Percentiles rank a stretch among this genome's conserved stretches.
Conservation (phyloP, 2,797 vertebrate species). For the Sebastes ruberrimus region DNA sequence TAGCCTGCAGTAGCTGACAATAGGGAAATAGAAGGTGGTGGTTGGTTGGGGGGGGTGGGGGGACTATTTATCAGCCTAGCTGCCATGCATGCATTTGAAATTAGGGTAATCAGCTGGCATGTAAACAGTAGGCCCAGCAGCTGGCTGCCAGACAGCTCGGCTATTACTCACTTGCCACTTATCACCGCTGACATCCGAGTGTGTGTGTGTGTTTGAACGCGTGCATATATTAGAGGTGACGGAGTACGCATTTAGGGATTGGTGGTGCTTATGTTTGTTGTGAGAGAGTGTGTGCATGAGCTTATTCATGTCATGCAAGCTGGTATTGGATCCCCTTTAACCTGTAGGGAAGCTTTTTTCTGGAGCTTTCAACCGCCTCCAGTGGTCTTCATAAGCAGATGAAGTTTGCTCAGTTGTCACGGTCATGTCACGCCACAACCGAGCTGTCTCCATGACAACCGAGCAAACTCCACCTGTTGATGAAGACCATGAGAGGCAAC, state of each 20-base stretch:
- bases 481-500: not conserved
- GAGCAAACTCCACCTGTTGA: not conserved
- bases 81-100: conserved; percentile 86
- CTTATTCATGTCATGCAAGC: conserved; percentile 8
- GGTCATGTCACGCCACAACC: not conserved
- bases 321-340: not conserved
- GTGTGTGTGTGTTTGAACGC: conserved; percentile 31
- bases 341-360: not conserved
- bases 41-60: conserved; percentile 4
- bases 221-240: conserved; percentile 33
- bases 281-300: not conserved
- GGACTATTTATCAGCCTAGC: conserved; percentile 83
- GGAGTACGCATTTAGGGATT: conserved; percentile 29
- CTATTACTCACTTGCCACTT: conserved; percentile 90
- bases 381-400: not conserved
- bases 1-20: conserved; percentile 77
- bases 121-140: conserved; percentile 90
- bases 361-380: not conserved
- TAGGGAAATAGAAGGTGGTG: conserved; percentile 62
- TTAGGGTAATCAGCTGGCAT: conserved; percentile 94
- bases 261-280: conserved; percentile 10
- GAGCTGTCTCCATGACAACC: not conserved
- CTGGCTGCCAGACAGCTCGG: conserved; percentile 86
- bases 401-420: not conserved
- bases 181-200: conserved; percentile 73